Percentiles rank a stretch among this genome's conserved stretches.
Conservation (phyloP, 2,113 vertebrate species). For the Gymnorhina tibicen region DNA sequence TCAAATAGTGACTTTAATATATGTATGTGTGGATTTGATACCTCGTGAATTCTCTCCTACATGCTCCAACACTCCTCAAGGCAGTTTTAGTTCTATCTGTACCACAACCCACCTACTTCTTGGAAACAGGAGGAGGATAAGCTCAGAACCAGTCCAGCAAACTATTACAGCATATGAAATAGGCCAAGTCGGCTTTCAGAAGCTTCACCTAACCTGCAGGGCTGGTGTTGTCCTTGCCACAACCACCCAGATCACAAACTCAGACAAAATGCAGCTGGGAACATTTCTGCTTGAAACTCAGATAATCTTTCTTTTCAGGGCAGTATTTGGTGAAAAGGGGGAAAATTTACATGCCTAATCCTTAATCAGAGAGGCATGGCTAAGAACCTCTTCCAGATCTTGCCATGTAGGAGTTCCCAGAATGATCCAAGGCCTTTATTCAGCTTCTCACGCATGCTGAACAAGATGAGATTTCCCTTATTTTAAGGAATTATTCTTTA, state of each 20-base stretch:
- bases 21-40: background rate
- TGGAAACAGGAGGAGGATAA: background rate
- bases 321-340: background rate
- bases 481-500: background rate
- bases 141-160: slow-evolving; percentile 2
- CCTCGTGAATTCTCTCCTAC: background rate
- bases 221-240: background rate
- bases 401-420: background rate
- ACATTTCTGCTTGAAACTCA: background rate
- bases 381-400: background rate
- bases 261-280: background rate
- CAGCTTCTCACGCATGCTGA: background rate
- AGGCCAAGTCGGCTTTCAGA: background rate
- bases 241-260: background rate
- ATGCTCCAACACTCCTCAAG: background rate
- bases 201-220: background rate
- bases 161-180: background rate
- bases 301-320: background rate
- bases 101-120: background rate
- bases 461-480: background rate
- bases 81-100: background rate
- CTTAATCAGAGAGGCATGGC: background rate
- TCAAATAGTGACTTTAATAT: background rate
- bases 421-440: background rate
- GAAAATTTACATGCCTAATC: background rate